Evolutionary conservation across 2,113 vertebrate species (phyloP), one percentile per base, ranked within the genome.

Genomic region (Mesitornis unicolor): DNA sequence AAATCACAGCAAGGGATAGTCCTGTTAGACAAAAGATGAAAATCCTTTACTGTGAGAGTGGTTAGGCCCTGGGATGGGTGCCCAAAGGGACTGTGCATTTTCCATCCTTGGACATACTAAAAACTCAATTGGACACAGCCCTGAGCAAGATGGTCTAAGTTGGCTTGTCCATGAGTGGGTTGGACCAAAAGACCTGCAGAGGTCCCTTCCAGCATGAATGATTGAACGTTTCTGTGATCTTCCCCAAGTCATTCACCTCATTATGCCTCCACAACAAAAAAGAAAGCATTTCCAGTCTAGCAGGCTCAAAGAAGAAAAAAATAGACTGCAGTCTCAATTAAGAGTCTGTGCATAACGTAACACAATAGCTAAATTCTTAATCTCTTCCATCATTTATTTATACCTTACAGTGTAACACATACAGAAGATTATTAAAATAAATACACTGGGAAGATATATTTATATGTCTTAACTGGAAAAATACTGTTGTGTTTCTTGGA

Each of bases 361-460:
- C 26, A 42, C 36, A 85, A 81, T 3, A 85, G 87, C 56, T 81
- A 84, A 88, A 88, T 93, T 93, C 64, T 73, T 85, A 56, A 77
- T 53, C 31, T 53, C 38, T 68, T 91, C 75, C 43, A 81, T 81
- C 35, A 96, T 88, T 84, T 92, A 81, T 73, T 84, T 92, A 73
- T 84, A 71, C 43, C 64, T 84, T 68, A 71, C 75, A 59, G 14
- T n/a, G 48, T 84, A 54, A 18, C 35, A 73, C 31, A 57, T 54
- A 80, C 20, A 67, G 63, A 79, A 87, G 59, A 87, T 76, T 90
- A 47, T 94, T 77, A 94, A 90, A 85, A 73, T 84, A 94, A 90
- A 90, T 84, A 87, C 26, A 63, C 63, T 29, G 35, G 17, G 69
- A 84, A 73, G 33, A 87, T 68, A 26, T 80, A 87, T 79, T 95